These are phyloP conservation scores for Platanista minor DNA, from an alignment of 2,113 vertebrate species.

Conservation along the genomic window DNA sequence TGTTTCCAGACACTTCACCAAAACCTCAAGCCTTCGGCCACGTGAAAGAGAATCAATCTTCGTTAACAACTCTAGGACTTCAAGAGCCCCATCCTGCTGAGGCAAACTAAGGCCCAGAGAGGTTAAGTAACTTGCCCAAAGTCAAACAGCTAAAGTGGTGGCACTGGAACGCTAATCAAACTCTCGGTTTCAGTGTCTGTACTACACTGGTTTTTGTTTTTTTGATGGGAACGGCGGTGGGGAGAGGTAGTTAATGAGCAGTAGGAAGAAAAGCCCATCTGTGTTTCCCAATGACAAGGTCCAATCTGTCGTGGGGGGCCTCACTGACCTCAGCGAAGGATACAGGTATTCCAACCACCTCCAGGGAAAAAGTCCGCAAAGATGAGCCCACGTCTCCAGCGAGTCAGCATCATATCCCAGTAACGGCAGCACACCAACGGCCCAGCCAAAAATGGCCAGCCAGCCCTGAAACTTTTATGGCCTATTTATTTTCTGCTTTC, in stretches of 20 bases:
- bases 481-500: conserved; percentile 4
- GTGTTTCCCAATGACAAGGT: neutral
- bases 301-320: neutral
- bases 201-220: neutral
- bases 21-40: neutral
- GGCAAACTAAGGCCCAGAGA: neutral
- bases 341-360: neutral
- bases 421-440: neutral
- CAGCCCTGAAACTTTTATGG: neutral
- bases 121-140: neutral
- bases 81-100: neutral
- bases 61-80: neutral
- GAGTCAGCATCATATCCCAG: neutral
- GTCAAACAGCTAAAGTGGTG: neutral
- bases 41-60: neutral
- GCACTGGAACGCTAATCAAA: neutral
- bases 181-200: neutral
- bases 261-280: neutral
- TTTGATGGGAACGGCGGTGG: neutral
- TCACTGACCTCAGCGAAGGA: neutral
- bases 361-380: neutral
- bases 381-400: neutral
- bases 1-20: neutral
- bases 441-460: neutral
- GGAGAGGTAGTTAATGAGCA: neutral